phyloP scores from a whole-genome alignment of 2,797 vertebrate species.

The Anguilla marmorata region DNA sequence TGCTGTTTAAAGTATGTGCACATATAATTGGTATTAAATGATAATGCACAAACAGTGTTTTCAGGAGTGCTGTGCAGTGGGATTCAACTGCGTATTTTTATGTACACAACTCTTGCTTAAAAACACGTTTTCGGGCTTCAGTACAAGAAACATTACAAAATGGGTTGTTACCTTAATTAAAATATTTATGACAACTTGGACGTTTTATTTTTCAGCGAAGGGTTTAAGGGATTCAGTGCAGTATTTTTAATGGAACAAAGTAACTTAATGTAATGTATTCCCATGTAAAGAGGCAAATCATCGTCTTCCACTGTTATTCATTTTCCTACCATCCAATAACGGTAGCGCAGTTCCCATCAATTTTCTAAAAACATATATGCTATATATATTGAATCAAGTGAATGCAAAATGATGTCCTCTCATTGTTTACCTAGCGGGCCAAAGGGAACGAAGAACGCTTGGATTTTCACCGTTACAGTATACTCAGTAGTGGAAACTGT shows the following conservation, averaged over 20 bases:
- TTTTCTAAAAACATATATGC: neutral
- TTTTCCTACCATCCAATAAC: neutral
- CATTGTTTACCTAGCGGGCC: neutral
- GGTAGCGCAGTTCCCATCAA: neutral
- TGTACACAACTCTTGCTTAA: neutral
- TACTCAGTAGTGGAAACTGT: neutral
- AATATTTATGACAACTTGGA: neutral
- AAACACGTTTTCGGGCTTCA: neutral
- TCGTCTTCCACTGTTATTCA: neutral
- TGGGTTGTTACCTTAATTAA: neutral
- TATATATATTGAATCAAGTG: neutral
- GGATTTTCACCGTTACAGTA: constrained; percentile 1
- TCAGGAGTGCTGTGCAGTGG: neutral
- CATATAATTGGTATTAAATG: neutral
- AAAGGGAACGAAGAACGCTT: neutral
- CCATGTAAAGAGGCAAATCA: neutral
- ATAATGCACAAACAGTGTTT: neutral
- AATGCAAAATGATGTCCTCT: neutral
- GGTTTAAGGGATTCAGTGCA: too few species aligned
- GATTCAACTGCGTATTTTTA: neutral
- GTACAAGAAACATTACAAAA: neutral
- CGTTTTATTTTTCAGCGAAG: neutral
- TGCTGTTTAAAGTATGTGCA: neutral
- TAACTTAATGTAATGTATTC: neutral
- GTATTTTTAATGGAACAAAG: too few species aligned